phyloP scores from a whole-genome alignment of 2,888 invertebrate species.

The Drosophila greeni region DNA sequence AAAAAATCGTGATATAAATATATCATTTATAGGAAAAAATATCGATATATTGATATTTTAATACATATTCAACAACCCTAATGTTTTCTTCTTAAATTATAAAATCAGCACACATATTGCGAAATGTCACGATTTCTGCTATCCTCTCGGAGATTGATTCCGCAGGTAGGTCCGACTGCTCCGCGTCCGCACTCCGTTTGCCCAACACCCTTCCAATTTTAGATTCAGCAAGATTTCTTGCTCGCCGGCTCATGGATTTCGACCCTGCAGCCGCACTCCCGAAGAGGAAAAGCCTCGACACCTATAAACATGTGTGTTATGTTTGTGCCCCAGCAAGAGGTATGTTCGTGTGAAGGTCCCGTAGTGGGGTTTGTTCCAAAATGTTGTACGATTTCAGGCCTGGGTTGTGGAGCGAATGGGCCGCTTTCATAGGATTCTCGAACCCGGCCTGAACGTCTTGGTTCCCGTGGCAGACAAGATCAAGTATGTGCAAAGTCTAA shows the following conservation, averaged over 20 bases:
- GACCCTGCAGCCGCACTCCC: constrained; percentile 35
- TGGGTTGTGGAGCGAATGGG: constrained; percentile 99
- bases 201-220: background rate
- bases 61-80: too few relatives aligned
- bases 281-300: constrained; percentile 80
- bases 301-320: constrained; percentile 95
- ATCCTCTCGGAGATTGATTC: constrained; percentile 56
- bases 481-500: constrained; percentile 98
- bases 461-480: constrained; percentile 95
- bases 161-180: constrained; percentile 46
- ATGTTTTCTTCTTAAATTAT: constrained; percentile 39
- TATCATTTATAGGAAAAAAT: too few relatives aligned
- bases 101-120: constrained; percentile 33
- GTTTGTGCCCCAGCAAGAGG: constrained; percentile 99
- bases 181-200: constrained; percentile 1
- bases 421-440: constrained; percentile 93
- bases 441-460: constrained; percentile 95
- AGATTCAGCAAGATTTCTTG: constrained; percentile 58
- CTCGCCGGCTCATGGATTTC: constrained; percentile 59
- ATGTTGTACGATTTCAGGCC: constrained; percentile 80
- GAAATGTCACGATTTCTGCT: constrained; percentile 59
- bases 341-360: constrained; percentile 74
- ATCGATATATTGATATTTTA: too few relatives aligned
- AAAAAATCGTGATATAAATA: too few relatives aligned
- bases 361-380: constrained; percentile 76